Percentiles rank a stretch among this genome's conserved stretches.
These are phyloP conservation scores for Anoplophora glabripennis DNA, from an alignment of 1,140 invertebrate genomes.

Conservation along the genomic window DNA sequence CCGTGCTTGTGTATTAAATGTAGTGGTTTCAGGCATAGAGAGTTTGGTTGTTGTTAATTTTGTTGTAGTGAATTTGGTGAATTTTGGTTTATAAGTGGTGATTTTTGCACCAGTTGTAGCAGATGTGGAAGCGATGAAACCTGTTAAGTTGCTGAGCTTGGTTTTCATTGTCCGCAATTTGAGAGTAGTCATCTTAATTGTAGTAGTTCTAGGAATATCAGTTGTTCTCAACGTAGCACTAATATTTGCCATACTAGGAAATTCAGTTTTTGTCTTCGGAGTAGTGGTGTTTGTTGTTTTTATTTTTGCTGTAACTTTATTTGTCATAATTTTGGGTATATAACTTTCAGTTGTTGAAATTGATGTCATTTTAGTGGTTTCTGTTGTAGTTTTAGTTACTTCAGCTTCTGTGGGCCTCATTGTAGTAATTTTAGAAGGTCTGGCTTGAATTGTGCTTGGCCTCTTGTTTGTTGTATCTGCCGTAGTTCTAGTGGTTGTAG, in stretches of 20 bases:
- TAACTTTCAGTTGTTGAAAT: neutral
- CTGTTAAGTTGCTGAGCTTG: no score
- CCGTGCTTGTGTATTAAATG: no score
- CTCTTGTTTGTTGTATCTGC: neutral
- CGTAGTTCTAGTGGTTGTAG: constrained; percentile 2
- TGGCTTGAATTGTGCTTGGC: neutral
- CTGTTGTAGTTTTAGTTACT: neutral
- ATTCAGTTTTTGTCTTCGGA: neutral
- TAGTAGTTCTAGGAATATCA: no score
- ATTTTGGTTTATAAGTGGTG: neutral
- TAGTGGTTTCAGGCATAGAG: neutral
- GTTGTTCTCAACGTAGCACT: neutral
- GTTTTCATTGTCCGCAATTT: no score
- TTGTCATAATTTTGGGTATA: no score
- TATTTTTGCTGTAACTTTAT: constrained; percentile 14
- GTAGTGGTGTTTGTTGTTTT: constrained; percentile 15
- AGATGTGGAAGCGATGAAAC: no score
- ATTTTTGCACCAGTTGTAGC: neutral
- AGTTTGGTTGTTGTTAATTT: neutral
- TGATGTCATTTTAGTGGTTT: neutral
- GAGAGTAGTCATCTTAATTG: no score
- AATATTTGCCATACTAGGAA: neutral
- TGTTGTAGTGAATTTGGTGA: neutral
- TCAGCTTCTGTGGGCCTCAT: no score
- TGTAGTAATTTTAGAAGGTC: no score